Evolutionary conservation across 2,113 vertebrate species (phyloP).

Genomic region (Scomber japonicus): DNA sequence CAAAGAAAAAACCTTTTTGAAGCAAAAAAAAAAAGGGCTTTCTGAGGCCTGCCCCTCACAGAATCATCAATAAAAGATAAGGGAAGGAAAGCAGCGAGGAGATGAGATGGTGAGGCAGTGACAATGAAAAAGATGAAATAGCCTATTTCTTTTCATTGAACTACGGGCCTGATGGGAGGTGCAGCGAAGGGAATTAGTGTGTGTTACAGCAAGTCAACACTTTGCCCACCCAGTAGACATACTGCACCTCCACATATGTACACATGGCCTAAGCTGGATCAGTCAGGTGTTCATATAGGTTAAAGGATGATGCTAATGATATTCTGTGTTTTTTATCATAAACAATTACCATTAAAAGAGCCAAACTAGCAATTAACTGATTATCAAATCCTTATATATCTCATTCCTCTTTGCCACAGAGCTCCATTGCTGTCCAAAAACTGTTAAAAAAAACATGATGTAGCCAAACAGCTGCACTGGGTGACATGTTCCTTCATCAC

Average conservation of each 20-base stretch:
- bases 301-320: not conserved
- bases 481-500: too few species aligned
- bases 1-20: conserved; percentile 21
- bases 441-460: too few species aligned
- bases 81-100: conserved; percentile 21
- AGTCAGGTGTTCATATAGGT: not conserved
- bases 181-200: not conserved
- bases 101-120: conserved; percentile 32
- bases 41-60: conserved; percentile 29
- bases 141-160: conserved; percentile 58
- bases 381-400: too few species aligned
- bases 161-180: conserved; percentile 18
- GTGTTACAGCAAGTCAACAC: conserved; percentile 7
- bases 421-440: too few species aligned
- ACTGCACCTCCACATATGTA: too few species aligned
- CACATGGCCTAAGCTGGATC: not conserved
- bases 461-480: too few species aligned
- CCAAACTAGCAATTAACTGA: too few species aligned
- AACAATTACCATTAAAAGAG: not conserved
- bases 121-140: conserved; percentile 62
- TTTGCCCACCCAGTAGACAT: not conserved
- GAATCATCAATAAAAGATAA: conserved; percentile 77
- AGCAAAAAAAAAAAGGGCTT: conserved; percentile 31
- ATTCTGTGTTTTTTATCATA: not conserved
- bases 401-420: too few species aligned